Percentiles rank a stretch among this genome's conserved stretches.
Evolutionary conservation across 2,888 invertebrate genomes (phyloP).

Genomic region (Diogma glabrata): DNA sequence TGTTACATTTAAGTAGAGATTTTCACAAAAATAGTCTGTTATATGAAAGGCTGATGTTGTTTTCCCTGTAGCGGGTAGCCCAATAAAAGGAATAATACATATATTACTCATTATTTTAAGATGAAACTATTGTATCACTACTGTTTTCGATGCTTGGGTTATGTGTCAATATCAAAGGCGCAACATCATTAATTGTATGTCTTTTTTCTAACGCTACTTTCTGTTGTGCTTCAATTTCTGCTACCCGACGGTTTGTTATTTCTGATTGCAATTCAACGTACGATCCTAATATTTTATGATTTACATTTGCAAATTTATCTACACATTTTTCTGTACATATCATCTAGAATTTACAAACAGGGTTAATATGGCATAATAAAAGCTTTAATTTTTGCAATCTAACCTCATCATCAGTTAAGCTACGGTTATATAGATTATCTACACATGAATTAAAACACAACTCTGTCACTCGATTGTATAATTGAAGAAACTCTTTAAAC

Average conservation of each 20-base stretch:
- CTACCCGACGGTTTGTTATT: constrained; percentile 29
- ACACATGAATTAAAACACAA: constrained; percentile 33
- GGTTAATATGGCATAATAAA: no score
- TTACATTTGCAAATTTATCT: constrained; percentile 34
- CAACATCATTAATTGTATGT: constrained; percentile 16
- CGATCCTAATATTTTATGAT: constrained; percentile 34
- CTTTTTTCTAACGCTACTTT: constrained; percentile 17
- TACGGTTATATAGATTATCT: constrained; percentile 29
- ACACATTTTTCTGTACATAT: constrained; percentile 32
- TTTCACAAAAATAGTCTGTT: constrained; percentile 10
- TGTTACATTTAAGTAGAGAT: constrained; percentile 1
- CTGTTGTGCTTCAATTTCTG: constrained; percentile 28
- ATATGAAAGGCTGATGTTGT: constrained; percentile 25
- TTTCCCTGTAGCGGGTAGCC: constrained; percentile 32
- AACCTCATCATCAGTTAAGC: constrained; percentile 26
- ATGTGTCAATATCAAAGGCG: no score
- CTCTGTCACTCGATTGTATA: constrained; percentile 37
- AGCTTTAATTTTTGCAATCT: background rate
- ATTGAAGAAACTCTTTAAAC: constrained; percentile 34
- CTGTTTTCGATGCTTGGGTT: constrained; percentile 10
- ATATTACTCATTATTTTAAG: constrained; percentile 24
- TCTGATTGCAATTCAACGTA: constrained; percentile 35
- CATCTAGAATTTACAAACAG: constrained; percentile 20
- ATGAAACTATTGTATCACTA: background rate
- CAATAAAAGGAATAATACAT: constrained; percentile 28